Base-by-base conservation (phyloP, 2,797 vertebrate species). In the Falco naumanni region DNA sequence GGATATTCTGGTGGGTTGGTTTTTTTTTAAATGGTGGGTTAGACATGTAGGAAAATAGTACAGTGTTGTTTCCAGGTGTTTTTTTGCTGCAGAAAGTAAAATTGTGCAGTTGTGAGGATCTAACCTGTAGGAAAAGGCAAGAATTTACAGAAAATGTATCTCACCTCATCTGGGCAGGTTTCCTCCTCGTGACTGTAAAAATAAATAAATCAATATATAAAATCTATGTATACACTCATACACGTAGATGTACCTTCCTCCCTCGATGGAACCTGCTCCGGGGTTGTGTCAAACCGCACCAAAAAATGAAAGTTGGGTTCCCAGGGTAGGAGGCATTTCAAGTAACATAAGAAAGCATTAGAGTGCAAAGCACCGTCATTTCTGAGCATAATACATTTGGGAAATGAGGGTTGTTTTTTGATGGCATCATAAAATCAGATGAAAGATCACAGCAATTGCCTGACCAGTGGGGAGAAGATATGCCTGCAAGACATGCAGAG, bases 321-420 rank as follows among this genome's bases (percentile, higher is more conserved):
- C 79, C 51, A 82, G 39, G 87, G 48, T 71, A 43, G 48, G 64
- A 96, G 82, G 60, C 82, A 76, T 77, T 95, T 84, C 17, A 13
- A 94, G 14, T 31, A 26, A 86, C 72, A 84, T 87, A 5, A 66
- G 88, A 83, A 92, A 71, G 59, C 0, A 0, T 60, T 76, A 65
- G 53, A 93, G 51, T 90, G 48, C 59, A 91, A 87, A 96, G 59
- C 61, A 64, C 56, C 71, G 24, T 92, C 41, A 59, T 91, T 69
- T 82, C 66, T 76, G 48, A 65, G 59, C 94, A 57, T 63, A 79
- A 89, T 31, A 48, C 41, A 48, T 90, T 71, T 88, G 65, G 78
- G 72, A 88, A 90, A 87, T 92, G 60, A 88, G 63, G 50, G 65
- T 76, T 91, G 82, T 89, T 94, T 88, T 94, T 69, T 66, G 50